Percentiles rank a stretch among this genome's conserved stretches.
These are phyloP conservation scores for Callosobruchus maculatus DNA, from an alignment of 2,888 invertebrate genomes.

Conservation along the genomic window DNA sequence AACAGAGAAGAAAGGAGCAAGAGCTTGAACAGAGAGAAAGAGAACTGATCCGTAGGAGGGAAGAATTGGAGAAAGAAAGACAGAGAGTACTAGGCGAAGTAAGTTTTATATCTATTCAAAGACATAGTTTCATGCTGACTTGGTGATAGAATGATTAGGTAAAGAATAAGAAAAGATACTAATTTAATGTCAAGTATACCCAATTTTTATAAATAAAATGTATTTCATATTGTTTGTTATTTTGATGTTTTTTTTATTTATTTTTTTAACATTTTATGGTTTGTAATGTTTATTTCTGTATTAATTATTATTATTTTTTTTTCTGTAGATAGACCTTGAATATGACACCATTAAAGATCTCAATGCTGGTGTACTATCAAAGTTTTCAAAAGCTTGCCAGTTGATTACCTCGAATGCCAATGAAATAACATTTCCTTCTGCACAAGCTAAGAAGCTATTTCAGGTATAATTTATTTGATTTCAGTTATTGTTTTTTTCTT, in stretches of 20 bases:
- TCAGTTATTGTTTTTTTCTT: slow-evolving; percentile 4
- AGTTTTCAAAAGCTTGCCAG: slow-evolving; percentile 39
- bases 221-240: slow-evolving; percentile 24
- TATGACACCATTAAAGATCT: slow-evolving; percentile 56
- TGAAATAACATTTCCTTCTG: slow-evolving; percentile 41
- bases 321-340: slow-evolving; percentile 63
- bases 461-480: slow-evolving; percentile 39
- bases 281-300: no score
- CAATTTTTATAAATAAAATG: no score
- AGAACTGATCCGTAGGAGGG: slow-evolving; percentile 52
- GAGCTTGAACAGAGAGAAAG: slow-evolving; percentile 57
- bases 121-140: no score
- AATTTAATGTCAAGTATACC: no score
- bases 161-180: no score
- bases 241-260: slow-evolving; percentile 19
- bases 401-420: slow-evolving; percentile 40
- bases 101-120: slow-evolving; percentile 15
- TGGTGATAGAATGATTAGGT: no score
- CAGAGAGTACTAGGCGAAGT: slow-evolving; percentile 53
- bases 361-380: slow-evolving; percentile 37
- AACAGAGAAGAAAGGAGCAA: slow-evolving; percentile 55
- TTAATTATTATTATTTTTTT: slow-evolving; percentile 33
- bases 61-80: slow-evolving; percentile 54
- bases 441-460: slow-evolving; percentile 38
- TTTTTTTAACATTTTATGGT: no score